A percentile compares a stretch with the other conserved stretches of the same genome.
Conservation (phyloP, 2,113 vertebrate species). For the Accipiter cooperii region DNA sequence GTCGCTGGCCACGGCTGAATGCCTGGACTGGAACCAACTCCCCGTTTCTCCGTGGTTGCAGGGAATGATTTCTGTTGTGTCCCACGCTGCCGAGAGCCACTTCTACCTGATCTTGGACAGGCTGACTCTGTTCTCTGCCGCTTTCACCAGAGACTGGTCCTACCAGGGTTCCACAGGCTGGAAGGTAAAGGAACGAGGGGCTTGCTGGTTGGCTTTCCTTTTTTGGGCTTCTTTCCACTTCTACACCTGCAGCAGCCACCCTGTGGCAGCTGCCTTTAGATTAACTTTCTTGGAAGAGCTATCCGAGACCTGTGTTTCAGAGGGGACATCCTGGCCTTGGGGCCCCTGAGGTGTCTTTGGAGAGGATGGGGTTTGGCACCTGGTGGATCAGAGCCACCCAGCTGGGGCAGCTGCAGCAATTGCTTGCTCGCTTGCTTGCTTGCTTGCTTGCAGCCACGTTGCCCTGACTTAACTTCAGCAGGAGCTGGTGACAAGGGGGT, state of each 20-base stretch:
- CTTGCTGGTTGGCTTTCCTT: neutral
- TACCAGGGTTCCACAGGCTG: neutral
- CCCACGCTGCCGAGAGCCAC: neutral
- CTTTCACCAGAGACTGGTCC: neutral
- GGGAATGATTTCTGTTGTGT: neutral
- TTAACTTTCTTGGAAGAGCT: neutral
- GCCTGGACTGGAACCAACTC: neutral
- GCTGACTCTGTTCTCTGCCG: neutral
- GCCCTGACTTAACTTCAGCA: neutral
- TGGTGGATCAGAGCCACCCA: neutral
- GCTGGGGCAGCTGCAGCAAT: neutral
- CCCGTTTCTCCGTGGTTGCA: neutral
- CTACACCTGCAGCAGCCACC: neutral
- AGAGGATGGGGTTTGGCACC: neutral
- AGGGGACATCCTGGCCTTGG: neutral
- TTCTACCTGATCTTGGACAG: neutral
- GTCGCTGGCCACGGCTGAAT: neutral
- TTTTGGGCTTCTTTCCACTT: neutral
- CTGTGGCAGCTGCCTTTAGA: neutral
- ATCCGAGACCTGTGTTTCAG: neutral
- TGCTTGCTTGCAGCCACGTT: neutral
- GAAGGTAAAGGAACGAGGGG: neutral
- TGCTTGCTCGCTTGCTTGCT: too few species aligned
- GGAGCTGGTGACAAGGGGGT: neutral
- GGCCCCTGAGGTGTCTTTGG: neutral